These are phyloP conservation scores for Coelopa pilipes DNA, from an alignment of 2,888 invertebrate genomes.

Conservation along the genomic window DNA sequence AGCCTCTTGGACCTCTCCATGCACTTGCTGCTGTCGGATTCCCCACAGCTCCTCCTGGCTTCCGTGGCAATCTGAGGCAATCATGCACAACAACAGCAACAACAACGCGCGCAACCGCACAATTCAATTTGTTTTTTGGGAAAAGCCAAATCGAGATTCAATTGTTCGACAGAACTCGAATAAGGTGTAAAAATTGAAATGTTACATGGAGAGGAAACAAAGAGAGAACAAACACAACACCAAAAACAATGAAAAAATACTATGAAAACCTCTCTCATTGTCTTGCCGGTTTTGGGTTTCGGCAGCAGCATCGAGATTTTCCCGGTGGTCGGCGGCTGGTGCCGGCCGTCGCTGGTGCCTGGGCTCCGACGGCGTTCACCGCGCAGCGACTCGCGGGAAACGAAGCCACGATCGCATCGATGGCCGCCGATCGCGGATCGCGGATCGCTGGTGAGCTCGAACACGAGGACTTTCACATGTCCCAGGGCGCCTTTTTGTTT, in stretches of 20 bases:
- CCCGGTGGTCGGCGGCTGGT: constrained; percentile 8
- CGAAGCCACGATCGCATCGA: no score
- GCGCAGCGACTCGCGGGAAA: no score
- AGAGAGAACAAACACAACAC: background rate
- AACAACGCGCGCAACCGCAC: constrained; percentile 4
- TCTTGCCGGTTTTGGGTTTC: background rate
- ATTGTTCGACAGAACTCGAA: constrained; percentile 20
- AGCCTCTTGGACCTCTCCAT: background rate
- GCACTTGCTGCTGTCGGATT: no score
- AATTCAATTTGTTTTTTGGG: constrained; percentile 14
- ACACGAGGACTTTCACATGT: no score
- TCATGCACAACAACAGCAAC: background rate
- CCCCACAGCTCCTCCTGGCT: no score
- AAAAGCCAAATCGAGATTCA: constrained; percentile 13
- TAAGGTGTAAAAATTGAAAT: constrained; percentile 33
- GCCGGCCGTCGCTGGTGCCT: background rate
- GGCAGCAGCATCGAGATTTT: constrained; percentile 5
- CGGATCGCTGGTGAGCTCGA: no score
- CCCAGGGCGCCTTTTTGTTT: no score
- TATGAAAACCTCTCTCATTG: background rate
- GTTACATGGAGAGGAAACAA: background rate
- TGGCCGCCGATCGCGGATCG: no score
- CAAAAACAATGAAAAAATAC: background rate
- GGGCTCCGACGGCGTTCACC: background rate
- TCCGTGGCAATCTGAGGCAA: background rate